A percentile compares a stretch with the other conserved stretches of the same genome.
These are phyloP conservation scores for Antechinus stuartii DNA, from an alignment of 2,113 vertebrate genomes.

Conservation along the genomic window DNA sequence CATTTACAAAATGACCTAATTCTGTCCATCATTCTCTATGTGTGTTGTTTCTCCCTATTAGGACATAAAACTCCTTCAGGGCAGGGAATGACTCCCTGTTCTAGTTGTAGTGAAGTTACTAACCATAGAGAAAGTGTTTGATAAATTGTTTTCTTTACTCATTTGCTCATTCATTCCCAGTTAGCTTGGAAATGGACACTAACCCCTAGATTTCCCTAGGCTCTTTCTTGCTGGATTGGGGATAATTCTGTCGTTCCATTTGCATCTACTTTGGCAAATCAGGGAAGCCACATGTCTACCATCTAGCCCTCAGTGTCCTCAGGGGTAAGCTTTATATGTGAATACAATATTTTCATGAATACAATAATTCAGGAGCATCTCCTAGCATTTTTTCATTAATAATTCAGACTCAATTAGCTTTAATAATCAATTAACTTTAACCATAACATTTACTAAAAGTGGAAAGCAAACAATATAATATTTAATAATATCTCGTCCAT, in stretches of 20 bases:
- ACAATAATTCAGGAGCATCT: neutral
- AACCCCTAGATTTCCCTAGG: neutral
- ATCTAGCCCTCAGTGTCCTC: neutral
- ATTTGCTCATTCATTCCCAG: neutral
- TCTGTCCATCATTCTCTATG: neutral
- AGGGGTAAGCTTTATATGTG: neutral
- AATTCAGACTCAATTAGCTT: neutral
- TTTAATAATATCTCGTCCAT: neutral
- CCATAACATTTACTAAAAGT: neutral
- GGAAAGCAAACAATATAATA: conserved; percentile 1
- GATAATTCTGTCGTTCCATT: neutral
- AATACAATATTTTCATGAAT: neutral
- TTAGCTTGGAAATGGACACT: neutral
- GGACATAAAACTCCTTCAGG: neutral
- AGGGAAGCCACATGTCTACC: neutral
- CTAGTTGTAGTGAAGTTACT: neutral
- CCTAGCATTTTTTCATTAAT: neutral
- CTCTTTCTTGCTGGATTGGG: neutral
- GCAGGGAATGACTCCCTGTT: neutral
- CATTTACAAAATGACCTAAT: neutral
- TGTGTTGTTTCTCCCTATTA: neutral
- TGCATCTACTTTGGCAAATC: neutral
- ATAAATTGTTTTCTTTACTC: neutral
- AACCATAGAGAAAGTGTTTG: neutral
- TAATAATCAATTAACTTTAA: neutral